Conservation (phyloP, 2,113 vertebrate genomes). For the Protomyctophum bolini region DNA sequence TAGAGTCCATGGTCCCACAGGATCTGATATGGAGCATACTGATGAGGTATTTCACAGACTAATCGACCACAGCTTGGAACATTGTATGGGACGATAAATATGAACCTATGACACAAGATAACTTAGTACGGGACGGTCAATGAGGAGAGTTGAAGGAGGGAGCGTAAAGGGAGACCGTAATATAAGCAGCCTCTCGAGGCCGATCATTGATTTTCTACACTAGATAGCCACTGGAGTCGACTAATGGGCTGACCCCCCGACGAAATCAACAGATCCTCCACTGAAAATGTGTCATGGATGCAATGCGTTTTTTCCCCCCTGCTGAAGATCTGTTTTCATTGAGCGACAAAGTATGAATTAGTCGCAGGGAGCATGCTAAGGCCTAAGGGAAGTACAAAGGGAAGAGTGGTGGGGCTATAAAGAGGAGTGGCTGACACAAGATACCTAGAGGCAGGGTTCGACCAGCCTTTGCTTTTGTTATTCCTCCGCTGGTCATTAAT, state of each 20-base stretch:
- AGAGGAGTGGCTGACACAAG: constrained; percentile 44
- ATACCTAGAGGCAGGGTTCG: constrained; percentile 19
- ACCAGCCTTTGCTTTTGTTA: constrained; percentile 15
- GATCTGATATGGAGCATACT: constrained; percentile 39
- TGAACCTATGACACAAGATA: constrained; percentile 45
- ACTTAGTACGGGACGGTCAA: constrained; percentile 23
- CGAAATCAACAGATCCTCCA: too few relatives aligned
- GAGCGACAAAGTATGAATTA: too few relatives aligned
- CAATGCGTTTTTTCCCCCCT: too few relatives aligned
- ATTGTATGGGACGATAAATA: constrained; percentile 39
- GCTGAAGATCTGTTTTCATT: too few relatives aligned
- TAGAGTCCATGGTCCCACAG: constrained; percentile 31
- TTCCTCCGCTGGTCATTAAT: too few relatives aligned
- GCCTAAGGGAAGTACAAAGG: not conserved
- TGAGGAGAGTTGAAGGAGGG: constrained; percentile 2
- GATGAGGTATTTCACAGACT: constrained; percentile 32
- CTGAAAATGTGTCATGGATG: too few relatives aligned
- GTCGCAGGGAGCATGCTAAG: too few relatives aligned
- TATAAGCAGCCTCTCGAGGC: constrained; percentile 37
- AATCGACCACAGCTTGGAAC: constrained; percentile 31
- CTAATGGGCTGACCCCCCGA: not conserved
- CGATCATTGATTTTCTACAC: constrained; percentile 48
- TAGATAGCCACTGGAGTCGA: constrained; percentile 6
- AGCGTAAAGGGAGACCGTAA: constrained; percentile 15
- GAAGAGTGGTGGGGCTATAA: constrained; percentile 15